Evolutionary conservation across 2,113 vertebrate genomes (phyloP), one percentile per base, ranked within the genome.

Genomic region (Phyllopteryx taeniolatus): DNA sequence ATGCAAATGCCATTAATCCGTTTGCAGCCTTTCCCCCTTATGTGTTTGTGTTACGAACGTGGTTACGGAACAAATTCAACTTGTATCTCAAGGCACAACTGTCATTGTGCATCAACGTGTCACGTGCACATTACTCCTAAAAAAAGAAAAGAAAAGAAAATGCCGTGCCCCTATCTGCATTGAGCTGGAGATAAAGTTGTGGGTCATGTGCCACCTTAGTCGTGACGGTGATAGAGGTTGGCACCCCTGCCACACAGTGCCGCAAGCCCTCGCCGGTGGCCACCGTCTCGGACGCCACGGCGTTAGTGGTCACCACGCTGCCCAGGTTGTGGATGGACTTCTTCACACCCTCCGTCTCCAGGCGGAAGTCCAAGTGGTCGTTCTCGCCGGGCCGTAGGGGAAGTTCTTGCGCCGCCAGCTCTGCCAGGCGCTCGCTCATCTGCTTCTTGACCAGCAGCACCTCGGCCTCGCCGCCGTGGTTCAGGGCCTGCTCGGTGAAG

Each of bases 271-370:
- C 98, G 0, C 98, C 96, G 0, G 95, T 98, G 54, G 96, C 96
- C 62, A 98, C 96, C 0, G 96, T 98, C 87, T 98, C 95, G 0
- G 94, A 96, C 67, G 96, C 96, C 3, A 98, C 95, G 0, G 96
- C 96, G 10, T 96, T 98, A 43, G 96, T 98, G 54, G 96, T 98
- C 49, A 97, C 76, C 62, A 99, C 94, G n/a, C 94, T 95, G 0
- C 98, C 98, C 51, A 99, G 90, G 81, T 98, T 98, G 89, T 97
- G 96, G 86, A 99, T 96, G 83, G 96, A 98, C 83, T 97, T 98
- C 86, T 96, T 97, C 69, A 99, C 89, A 4, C 96, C 95, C 22
- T 99, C 98, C 0, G 96, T 98, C 83, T 99, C 98, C 49, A 95
- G 94, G 1, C 95, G 86, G 66, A 98, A 97, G 72, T 97, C 96